A percentile compares a stretch with the other conserved stretches of the same genome.
phyloP scores from a whole-genome alignment of 2,113 vertebrate genomes.

The Tychaedon coryphoeus region DNA sequence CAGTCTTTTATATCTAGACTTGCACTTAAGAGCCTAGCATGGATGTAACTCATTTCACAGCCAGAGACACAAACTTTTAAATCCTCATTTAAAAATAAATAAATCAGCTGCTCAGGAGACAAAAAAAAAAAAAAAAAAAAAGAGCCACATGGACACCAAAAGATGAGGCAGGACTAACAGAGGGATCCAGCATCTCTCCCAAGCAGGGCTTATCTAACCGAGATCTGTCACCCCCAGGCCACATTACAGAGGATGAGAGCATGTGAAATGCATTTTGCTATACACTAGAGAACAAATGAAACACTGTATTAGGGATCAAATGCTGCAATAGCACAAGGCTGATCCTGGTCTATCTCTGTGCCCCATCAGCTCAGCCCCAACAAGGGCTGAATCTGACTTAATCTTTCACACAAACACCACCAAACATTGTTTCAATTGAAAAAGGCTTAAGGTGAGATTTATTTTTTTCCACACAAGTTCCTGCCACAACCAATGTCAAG shows the following conservation, averaged over 20 bases:
- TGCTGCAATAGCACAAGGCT: not conserved
- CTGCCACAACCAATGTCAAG: not conserved
- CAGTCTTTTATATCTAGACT: not conserved
- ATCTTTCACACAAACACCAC: not conserved
- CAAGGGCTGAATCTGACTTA: not conserved
- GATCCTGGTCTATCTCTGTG: not conserved
- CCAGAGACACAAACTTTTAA: not conserved
- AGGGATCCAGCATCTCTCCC: not conserved
- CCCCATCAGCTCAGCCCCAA: not conserved
- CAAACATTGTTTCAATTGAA: not conserved
- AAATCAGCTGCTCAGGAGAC: not conserved
- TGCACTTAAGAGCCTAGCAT: not conserved
- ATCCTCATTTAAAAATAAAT: not conserved
- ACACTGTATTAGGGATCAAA: not conserved
- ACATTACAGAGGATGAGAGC: not conserved
- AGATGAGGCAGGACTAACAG: not conserved
- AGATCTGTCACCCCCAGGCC: not conserved
- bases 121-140: not conserved
- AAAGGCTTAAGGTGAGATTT: slow-evolving; percentile 33
- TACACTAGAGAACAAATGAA: not conserved
- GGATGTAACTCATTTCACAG: not conserved
- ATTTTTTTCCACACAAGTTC: not conserved
- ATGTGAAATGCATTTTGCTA: not conserved
- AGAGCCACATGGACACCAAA: not conserved
- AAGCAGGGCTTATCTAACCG: not conserved